Conservation (phyloP, 1,140 invertebrate genomes). For the Cataglyphis hispanica region DNA sequence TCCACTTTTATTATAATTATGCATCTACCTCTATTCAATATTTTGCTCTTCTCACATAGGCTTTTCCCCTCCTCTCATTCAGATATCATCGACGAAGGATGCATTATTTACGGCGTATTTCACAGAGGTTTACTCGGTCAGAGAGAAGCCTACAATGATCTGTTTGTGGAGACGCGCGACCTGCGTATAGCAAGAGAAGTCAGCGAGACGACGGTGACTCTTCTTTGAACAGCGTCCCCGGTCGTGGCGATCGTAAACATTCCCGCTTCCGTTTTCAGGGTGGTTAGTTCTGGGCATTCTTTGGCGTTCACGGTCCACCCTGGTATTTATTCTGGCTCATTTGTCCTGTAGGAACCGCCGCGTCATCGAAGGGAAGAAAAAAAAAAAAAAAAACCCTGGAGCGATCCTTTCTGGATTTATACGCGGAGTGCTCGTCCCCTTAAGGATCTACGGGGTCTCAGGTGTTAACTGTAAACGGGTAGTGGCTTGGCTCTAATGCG, state of each 20-base stretch:
- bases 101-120: conserved; percentile 36
- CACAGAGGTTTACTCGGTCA: conserved; percentile 15
- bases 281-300: conserved; percentile 83
- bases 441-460: conserved; percentile 59
- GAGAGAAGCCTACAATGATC: conserved; percentile 46
- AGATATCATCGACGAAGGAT: background rate
- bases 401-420: conserved; percentile 51
- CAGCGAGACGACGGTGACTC: conserved; percentile 56
- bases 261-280: conserved; percentile 73
- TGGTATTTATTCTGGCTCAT: conserved; percentile 84
- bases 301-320: conserved; percentile 80
- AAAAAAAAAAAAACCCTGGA: conserved; percentile 11
- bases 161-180: conserved; percentile 58
- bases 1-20: background rate
- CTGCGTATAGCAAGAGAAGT: conserved; percentile 63
- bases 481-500: conserved; percentile 40
- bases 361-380: conserved; percentile 60
- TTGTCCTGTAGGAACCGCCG: conserved; percentile 77
- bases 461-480: conserved; percentile 77
- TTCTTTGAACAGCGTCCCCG: conserved; percentile 34
- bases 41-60: background rate
- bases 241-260: conserved; percentile 67
- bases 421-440: conserved; percentile 37
- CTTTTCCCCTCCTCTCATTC: background rate
- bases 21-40: background rate